Conservation (phyloP, 1,140 invertebrate genomes). For the Brachionus koreanus region DNA sequence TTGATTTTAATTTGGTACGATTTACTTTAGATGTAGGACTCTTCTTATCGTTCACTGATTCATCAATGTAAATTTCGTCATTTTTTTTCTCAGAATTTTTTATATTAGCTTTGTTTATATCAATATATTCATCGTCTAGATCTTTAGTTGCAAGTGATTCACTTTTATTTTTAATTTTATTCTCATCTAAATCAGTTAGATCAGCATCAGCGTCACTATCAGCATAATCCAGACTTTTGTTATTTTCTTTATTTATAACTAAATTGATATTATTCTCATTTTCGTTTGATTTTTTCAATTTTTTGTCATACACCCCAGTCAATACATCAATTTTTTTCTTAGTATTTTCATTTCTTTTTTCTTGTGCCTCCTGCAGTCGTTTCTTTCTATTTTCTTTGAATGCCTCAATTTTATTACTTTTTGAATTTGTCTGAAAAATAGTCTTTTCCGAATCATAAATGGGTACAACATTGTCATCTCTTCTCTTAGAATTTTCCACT, state of each 20-base stretch:
- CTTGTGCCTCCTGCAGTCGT: not conserved
- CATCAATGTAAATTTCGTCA: not conserved
- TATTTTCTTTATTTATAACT: not conserved
- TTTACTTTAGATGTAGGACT: not conserved
- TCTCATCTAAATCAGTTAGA: not conserved
- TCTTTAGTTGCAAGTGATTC: not conserved
- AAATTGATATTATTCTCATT: slow-evolving; percentile 44
- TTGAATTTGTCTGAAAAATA: not conserved
- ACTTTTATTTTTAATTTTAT: not conserved
- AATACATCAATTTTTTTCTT: slow-evolving; percentile 44
- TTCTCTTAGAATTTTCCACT: slow-evolving; percentile 32
- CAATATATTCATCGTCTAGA: not conserved
- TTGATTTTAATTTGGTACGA: not conserved
- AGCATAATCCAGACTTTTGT: not conserved
- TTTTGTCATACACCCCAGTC: not conserved
- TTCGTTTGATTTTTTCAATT: slow-evolving; percentile 46
- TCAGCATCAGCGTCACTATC: slow-evolving; percentile 26
- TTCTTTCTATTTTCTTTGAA: not conserved
- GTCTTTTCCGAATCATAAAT: slow-evolving; percentile 23
- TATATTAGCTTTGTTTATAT: not conserved
- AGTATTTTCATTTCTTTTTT: slow-evolving; percentile 36
- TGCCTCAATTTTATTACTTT: slow-evolving; percentile 24
- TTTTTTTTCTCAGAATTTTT: not conserved
- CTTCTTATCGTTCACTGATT: not conserved
- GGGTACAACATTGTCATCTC: slow-evolving; percentile 25